Evolutionary conservation across 1,140 invertebrate species (phyloP), one percentile per base, ranked within the genome.

Genomic region (Plectrocnemia conspersa): DNA sequence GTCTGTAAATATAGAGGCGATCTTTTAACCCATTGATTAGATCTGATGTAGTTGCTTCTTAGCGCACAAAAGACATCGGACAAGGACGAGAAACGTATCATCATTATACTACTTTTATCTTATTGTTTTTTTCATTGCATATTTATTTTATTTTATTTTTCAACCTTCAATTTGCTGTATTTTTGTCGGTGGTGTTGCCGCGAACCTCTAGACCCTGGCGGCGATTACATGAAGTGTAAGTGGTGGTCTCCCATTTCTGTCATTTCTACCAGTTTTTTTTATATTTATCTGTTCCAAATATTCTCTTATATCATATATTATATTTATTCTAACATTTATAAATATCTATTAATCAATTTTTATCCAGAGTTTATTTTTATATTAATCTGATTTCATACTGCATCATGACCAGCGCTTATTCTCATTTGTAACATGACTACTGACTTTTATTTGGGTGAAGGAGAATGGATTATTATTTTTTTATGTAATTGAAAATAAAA

Each of bases 201-300:
- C 33, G 48, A 55, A 57, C 44, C 21, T 2, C 41, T 54, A 47
- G 42, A 55, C 25, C 5, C 2, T 45, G 35, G 27, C 53, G 56
- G 55, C 11, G 29, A 25, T 40, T 60, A 60, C 50, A 32, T 58
- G 25, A 60, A 60, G 35, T 42, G 61, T 63, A 63, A 63, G 61
- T 63, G 58, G 61, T 59, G 61, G 58, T 59, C 54, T 61, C 59
- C 35, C 33, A 60, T 53, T 38, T 50, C 59, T 61, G 59, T 54
- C 50, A 61, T 54, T 40, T 53, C 53, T 56, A 48, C 29, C 38
- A 22, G 52, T 57, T 57, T 52, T 45, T n/a, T 53, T 42, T 3
- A 54, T 49, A 49, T 55, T 40, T 38, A 38, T 42, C 10, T 22
- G 36, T 47, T 24, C n/a, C n/a, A n/a, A n/a, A n/a, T 35, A 53